Percentiles rank a stretch among this genome's conserved stretches.
Conservation (phyloP, 2,113 vertebrate genomes). For the Nibea albiflora region DNA sequence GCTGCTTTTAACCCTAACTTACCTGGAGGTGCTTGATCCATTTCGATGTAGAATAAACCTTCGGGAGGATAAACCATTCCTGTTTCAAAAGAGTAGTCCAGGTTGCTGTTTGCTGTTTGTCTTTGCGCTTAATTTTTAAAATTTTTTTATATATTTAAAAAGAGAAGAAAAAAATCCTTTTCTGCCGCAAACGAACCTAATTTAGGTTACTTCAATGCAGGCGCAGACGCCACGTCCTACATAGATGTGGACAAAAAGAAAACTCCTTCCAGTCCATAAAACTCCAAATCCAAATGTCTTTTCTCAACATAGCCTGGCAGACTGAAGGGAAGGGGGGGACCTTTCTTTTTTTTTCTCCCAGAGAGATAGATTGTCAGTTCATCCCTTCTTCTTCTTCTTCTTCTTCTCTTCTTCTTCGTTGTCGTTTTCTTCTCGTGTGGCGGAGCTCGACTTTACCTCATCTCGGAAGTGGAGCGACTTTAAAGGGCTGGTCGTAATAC, state of each 20-base stretch:
- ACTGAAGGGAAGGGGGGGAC: not conserved
- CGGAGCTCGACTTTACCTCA: constrained; percentile 63
- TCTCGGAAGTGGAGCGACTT: constrained; percentile 77
- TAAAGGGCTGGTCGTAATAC: constrained; percentile 76
- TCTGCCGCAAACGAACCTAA: constrained; percentile 18
- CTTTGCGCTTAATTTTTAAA: not conserved
- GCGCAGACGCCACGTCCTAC: constrained; percentile 56
- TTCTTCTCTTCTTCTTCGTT: not conserved
- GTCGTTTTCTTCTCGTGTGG: not conserved
- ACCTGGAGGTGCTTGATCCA: constrained; percentile 84
- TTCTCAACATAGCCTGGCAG: constrained; percentile 44
- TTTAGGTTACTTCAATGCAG: constrained; percentile 36
- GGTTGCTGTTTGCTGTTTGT: constrained; percentile 51
- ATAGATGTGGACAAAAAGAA: constrained; percentile 25
- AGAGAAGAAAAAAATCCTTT: constrained; percentile 16
- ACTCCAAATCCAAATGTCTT: constrained; percentile 33
- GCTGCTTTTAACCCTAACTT: constrained; percentile 73
- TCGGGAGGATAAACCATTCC: constrained; percentile 82
- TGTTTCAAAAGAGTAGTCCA: constrained; percentile 73
- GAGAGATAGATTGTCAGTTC: constrained; percentile 22
- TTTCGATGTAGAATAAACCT: constrained; percentile 83
- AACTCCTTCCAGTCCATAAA: constrained; percentile 45
- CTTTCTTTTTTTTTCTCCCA: not conserved
- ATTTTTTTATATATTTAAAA: too few species aligned
- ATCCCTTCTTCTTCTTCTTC: not conserved